phyloP scores from a whole-genome alignment of 2,113 vertebrate genomes.

The Heptranchias perlo region DNA sequence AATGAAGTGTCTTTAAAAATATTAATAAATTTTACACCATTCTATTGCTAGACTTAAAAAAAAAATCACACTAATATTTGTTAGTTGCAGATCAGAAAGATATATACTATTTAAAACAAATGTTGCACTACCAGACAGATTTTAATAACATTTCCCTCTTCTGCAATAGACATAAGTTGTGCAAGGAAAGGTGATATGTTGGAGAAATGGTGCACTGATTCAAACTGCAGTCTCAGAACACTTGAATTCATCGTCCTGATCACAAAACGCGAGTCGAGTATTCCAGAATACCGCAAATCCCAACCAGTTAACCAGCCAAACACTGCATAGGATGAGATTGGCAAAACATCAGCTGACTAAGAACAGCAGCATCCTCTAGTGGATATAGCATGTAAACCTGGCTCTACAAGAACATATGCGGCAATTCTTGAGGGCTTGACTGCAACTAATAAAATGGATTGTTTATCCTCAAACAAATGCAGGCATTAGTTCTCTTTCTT shows the following conservation, averaged over 20 bases:
- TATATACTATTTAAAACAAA: not conserved
- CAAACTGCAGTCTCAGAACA: not conserved
- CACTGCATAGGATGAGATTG: not conserved
- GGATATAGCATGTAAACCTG: not conserved
- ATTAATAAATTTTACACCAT: too few species aligned
- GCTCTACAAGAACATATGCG: not conserved
- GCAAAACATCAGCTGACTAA: not conserved
- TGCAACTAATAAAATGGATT: not conserved
- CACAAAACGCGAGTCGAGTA: not conserved
- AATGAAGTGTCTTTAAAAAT: too few species aligned
- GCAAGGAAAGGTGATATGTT: not conserved
- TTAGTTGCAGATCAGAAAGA: not conserved
- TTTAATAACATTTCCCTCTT: not conserved
- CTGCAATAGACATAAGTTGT: not conserved
- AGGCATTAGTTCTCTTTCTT: not conserved
- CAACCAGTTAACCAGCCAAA: not conserved
- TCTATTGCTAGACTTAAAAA: not conserved
- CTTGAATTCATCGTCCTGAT: not conserved
- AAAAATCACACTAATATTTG: not conserved
- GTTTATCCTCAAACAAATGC: not conserved
- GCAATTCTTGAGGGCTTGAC: not conserved
- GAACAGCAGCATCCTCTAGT: constrained; percentile 2
- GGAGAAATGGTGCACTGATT: not conserved
- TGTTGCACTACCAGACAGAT: not conserved
- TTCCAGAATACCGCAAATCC: constrained; percentile 10